Evolutionary conservation across 2,888 invertebrate species (phyloP).

Genomic region (Acleris cristana): DNA sequence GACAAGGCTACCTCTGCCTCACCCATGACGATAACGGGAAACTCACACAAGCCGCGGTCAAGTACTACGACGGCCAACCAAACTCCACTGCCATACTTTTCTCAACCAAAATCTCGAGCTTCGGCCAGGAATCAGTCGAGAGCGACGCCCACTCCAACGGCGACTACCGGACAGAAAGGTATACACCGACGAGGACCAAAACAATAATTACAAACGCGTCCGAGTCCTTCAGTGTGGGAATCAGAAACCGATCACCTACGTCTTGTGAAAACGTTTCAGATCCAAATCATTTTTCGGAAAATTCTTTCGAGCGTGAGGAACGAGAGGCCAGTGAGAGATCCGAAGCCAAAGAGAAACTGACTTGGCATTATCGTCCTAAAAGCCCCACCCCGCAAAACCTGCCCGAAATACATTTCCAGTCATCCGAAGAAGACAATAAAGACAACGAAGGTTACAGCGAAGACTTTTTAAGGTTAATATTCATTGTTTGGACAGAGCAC

Average conservation of each 20-base stretch:
- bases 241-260: slow-evolving; percentile 73
- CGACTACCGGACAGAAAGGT: slow-evolving; percentile 73
- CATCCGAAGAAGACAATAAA: slow-evolving; percentile 77
- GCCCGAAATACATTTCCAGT: slow-evolving; percentile 81
- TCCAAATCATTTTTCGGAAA: slow-evolving; percentile 53
- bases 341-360: slow-evolving; percentile 66
- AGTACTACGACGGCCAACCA: slow-evolving; percentile 70
- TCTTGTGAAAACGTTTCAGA: slow-evolving; percentile 72
- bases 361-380: slow-evolving; percentile 76
- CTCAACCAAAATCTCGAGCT: slow-evolving; percentile 81
- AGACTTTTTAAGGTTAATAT: slow-evolving; percentile 82
- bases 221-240: slow-evolving; percentile 72
- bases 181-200: slow-evolving; percentile 74
- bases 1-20: slow-evolving; percentile 75
- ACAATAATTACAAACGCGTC: slow-evolving; percentile 70
- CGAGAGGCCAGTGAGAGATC: slow-evolving; percentile 51
- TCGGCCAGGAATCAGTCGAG: slow-evolving; percentile 77
- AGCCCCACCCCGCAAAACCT: slow-evolving; percentile 64
- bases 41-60: slow-evolving; percentile 69
- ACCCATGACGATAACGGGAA: slow-evolving; percentile 68
- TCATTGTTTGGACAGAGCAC: slow-evolving; percentile 56
- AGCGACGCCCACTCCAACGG: slow-evolving; percentile 66
- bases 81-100: slow-evolving; percentile 75
- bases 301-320: slow-evolving; percentile 62
- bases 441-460: slow-evolving; percentile 67